A percentile compares a stretch with the other conserved stretches of the same genome.
These are phyloP conservation scores for Phenganax stokvisi DNA, from an alignment of 92 coral and sea anemone genomes.

Conservation along the genomic window DNA sequence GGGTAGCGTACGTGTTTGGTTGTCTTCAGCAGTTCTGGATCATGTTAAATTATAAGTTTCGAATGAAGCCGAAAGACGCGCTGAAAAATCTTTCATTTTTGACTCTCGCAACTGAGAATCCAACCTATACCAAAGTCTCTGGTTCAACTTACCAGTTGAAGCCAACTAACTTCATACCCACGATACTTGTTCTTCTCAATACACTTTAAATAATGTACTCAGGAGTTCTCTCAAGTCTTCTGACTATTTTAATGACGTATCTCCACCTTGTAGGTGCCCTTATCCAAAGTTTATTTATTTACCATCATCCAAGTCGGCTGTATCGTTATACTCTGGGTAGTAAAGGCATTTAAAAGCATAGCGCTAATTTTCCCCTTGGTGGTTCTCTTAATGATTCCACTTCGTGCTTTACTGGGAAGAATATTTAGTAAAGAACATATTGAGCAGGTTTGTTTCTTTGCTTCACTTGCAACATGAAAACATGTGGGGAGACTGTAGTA, in stretches of 20 bases:
- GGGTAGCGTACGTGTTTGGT: no score
- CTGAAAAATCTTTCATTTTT: no score
- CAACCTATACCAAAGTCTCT: no score
- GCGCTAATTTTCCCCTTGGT: conserved; percentile 33
- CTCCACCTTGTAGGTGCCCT: conserved; percentile 12
- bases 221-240: neutral
- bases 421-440: conserved; percentile 19
- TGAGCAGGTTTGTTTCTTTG: conserved; percentile 16
- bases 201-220: no score
- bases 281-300: conserved; percentile 35
- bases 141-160: no score
- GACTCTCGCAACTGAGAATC: no score
- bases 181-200: no score
- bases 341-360: conserved; percentile 17
- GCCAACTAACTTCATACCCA: no score
- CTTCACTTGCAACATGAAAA: neutral
- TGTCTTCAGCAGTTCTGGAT: no score
- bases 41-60: no score
- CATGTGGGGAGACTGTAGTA: neutral
- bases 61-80: no score
- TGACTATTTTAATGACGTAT: neutral
- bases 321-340: conserved; percentile 32
- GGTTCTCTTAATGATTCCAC: conserved; percentile 32
- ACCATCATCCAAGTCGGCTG: conserved; percentile 32
- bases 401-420: conserved; percentile 35